Conservation (phyloP, 2,888 invertebrate genomes). For the Sinodicranocentrus sp. region DNA sequence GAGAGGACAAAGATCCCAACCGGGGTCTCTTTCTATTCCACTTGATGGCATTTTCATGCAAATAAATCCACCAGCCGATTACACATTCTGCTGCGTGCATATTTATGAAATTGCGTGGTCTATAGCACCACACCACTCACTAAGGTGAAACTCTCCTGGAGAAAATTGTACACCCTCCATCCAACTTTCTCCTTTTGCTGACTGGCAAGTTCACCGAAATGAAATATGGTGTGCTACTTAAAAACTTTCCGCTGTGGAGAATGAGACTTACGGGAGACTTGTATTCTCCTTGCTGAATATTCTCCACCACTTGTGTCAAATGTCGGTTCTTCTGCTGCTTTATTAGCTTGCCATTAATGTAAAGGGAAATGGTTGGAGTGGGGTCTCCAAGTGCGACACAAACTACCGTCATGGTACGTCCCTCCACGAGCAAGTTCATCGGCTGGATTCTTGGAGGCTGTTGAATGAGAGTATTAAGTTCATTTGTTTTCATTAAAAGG, state of each 20-base stretch:
- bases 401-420: conserved; percentile 90
- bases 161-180: background rate
- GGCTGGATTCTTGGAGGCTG: conserved; percentile 92
- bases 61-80: conserved; percentile 29
- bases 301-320: conserved; percentile 92
- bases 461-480: conserved; percentile 37
- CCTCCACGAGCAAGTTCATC: conserved; percentile 89
- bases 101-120: conserved; percentile 35
- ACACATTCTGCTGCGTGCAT: conserved; percentile 11
- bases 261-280: conserved; percentile 87
- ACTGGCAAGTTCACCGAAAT: conserved; percentile 8
- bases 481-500: conserved; percentile 60
- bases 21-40: background rate
- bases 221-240: conserved; percentile 17
- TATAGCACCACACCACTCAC: background rate
- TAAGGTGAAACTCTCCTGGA: background rate
- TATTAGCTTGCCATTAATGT: conserved; percentile 88
- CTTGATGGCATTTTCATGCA: conserved; percentile 61
- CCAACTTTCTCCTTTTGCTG: conserved; percentile 7
- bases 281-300: conserved; percentile 89
- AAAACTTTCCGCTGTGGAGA: background rate
- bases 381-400: conserved; percentile 83
- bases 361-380: conserved; percentile 89
- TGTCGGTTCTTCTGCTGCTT: conserved; percentile 89
- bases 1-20: conserved; percentile 10